These are phyloP conservation scores for Podocnemis expansa DNA, from an alignment of 2,113 vertebrate genomes.

Conservation along the genomic window DNA sequence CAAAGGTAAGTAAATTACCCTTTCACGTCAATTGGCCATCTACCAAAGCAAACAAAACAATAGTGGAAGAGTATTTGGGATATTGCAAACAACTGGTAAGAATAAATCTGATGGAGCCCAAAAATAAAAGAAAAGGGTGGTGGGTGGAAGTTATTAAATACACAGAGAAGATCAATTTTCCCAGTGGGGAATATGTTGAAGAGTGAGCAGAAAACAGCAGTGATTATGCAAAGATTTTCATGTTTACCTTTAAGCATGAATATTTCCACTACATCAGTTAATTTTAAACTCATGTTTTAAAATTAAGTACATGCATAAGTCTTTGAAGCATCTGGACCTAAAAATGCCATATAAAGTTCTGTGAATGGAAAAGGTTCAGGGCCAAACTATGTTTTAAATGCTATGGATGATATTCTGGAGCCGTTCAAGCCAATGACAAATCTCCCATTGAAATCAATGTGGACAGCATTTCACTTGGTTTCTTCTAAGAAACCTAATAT, in stretches of 20 bases:
- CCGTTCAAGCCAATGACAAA: not conserved
- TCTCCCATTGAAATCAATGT: not conserved
- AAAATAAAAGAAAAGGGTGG: not conserved
- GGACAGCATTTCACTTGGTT: not conserved
- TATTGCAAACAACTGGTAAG: not conserved
- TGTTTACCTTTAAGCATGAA: not conserved
- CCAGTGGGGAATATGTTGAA: not conserved
- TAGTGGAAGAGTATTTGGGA: not conserved
- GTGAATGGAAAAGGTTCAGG: not conserved
- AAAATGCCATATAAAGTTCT: not conserved
- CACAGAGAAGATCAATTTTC: not conserved
- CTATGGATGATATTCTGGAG: not conserved
- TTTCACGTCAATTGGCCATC: not conserved
- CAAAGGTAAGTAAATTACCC: slow-evolving; percentile 3
- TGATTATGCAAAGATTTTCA: not conserved
- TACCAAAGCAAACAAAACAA: slow-evolving; percentile 1
- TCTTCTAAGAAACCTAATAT: not conserved
- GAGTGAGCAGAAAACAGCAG: not conserved
- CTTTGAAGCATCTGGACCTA: not conserved
- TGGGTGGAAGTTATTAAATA: not conserved
- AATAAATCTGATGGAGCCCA: not conserved
- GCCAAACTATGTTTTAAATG: not conserved
- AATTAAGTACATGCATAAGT: not conserved
- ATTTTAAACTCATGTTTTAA: too few relatives aligned
- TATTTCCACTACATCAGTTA: not conserved